Conservation (phyloP, 2,888 invertebrate genomes). For the Platycheirus rosarum region DNA sequence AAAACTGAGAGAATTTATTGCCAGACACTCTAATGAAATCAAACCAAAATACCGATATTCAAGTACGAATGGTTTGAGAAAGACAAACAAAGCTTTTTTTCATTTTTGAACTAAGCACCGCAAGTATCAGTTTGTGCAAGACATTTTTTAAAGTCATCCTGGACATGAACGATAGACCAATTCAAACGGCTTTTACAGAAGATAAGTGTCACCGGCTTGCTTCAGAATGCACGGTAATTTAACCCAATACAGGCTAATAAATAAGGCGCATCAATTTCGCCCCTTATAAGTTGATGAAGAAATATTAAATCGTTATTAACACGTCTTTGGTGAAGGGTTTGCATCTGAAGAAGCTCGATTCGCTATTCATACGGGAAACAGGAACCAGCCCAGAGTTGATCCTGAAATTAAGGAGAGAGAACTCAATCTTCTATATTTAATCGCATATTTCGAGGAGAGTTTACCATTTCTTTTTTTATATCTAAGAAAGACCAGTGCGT, state of each 20-base stretch:
- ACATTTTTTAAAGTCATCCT: constrained; percentile 65
- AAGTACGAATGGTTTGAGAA: constrained; percentile 48
- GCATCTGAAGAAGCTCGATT: no score
- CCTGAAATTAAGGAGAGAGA: constrained; percentile 61
- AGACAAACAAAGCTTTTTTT: constrained; percentile 65
- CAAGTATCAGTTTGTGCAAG: constrained; percentile 60
- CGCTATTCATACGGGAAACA: no score
- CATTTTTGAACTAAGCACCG: constrained; percentile 53
- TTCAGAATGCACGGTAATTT: constrained; percentile 72
- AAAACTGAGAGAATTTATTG: constrained; percentile 70
- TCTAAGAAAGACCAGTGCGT: constrained; percentile 75
- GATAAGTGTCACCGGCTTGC: constrained; percentile 44
- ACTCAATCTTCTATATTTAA: no score
- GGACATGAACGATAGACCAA: constrained; percentile 56
- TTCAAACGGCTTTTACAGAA: constrained; percentile 54
- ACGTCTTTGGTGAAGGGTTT: no score
- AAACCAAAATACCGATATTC: constrained; percentile 64
- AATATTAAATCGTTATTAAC: no score
- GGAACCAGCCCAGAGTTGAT: constrained; percentile 55
- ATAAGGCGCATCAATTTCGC: no score
- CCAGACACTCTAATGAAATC: constrained; percentile 46
- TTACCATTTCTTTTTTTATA: constrained; percentile 75
- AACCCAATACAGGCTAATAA: no score
- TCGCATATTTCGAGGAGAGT: no score
- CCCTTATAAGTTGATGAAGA: no score